Evolutionary conservation across 1,140 invertebrate genomes (phyloP).

Genomic region (Mercenaria mercenaria): DNA sequence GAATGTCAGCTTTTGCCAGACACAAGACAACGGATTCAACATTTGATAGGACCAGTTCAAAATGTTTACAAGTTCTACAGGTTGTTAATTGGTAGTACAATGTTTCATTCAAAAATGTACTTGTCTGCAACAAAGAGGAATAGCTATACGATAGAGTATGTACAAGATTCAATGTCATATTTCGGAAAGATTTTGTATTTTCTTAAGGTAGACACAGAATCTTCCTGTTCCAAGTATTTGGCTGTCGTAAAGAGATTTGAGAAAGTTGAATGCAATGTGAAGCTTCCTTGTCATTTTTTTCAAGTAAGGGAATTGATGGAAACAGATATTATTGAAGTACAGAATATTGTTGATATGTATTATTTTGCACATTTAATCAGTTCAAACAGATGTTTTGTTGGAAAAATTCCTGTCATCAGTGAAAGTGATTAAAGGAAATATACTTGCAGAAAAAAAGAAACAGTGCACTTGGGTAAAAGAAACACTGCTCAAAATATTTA

Average conservation of each 20-base stretch:
- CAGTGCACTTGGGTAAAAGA: no score
- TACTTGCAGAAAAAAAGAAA: no score
- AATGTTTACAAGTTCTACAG: constrained; percentile 11
- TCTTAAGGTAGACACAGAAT: not conserved
- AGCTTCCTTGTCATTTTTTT: not conserved
- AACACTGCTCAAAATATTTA: no score
- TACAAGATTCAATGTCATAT: no score
- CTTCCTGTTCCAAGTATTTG: not conserved
- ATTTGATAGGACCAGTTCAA: not conserved
- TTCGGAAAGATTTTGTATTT: not conserved
- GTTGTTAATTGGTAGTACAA: not conserved
- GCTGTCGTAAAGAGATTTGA: not conserved
- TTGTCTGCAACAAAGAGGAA: not conserved
- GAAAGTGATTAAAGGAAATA: not conserved
- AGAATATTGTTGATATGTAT: not conserved
- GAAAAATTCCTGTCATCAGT: not conserved
- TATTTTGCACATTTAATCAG: not conserved
- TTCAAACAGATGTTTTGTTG: not conserved
- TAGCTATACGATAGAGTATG: not conserved
- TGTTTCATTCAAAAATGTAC: constrained; percentile 4
- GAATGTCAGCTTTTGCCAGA: not conserved
- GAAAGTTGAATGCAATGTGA: not conserved
- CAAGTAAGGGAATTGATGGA: not conserved
- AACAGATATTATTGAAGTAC: not conserved
- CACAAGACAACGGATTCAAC: not conserved